Percentiles rank a stretch among this genome's conserved stretches.
These are phyloP conservation scores for Nothoprocta perdicaria DNA, from an alignment of 2,113 vertebrate species.

Conservation along the genomic window DNA sequence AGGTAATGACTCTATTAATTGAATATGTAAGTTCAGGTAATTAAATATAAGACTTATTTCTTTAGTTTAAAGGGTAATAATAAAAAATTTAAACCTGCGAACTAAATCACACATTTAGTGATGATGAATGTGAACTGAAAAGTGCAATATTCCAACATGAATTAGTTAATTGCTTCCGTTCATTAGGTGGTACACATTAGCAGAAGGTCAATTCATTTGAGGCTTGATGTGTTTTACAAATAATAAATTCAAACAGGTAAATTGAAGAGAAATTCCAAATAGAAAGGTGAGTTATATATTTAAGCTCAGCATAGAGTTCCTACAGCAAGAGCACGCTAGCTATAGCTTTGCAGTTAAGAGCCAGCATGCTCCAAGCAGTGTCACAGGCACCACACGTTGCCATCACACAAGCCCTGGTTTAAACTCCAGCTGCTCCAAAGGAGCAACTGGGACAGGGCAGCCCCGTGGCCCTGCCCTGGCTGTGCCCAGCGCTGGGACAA, in stretches of 20 bases:
- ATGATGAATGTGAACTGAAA: slow-evolving; percentile 80
- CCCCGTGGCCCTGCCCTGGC: fast-evolving
- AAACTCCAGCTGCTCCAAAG: not conserved
- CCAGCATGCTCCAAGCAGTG: fast-evolving
- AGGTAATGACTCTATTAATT: slow-evolving; percentile 82
- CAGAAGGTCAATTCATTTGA: slow-evolving; percentile 80
- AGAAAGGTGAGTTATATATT: not conserved
- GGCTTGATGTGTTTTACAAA: slow-evolving; percentile 75
- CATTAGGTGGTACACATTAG: slow-evolving; percentile 80
- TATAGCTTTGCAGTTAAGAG: fast-evolving
- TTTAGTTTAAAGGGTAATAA: slow-evolving; percentile 85
- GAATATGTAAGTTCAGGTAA: slow-evolving; percentile 83
- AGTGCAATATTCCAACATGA: slow-evolving; percentile 76
- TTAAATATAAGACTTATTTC: slow-evolving; percentile 81
- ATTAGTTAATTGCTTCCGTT: slow-evolving; percentile 80
- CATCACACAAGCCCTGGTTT: fast-evolving
- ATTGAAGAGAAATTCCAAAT: slow-evolving; percentile 33
- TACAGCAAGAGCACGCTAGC: not conserved
- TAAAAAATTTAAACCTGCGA: slow-evolving; percentile 83
- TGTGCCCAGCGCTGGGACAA: fast-evolving
- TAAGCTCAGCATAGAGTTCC: not conserved
- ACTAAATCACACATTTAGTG: slow-evolving; percentile 72
- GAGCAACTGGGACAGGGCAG: too few species aligned
- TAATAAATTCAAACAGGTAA: slow-evolving; percentile 77
- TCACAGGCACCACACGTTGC: fast-evolving